Conservation (phyloP, 2,888 invertebrate genomes). For the Drosophila anceps region DNA sequence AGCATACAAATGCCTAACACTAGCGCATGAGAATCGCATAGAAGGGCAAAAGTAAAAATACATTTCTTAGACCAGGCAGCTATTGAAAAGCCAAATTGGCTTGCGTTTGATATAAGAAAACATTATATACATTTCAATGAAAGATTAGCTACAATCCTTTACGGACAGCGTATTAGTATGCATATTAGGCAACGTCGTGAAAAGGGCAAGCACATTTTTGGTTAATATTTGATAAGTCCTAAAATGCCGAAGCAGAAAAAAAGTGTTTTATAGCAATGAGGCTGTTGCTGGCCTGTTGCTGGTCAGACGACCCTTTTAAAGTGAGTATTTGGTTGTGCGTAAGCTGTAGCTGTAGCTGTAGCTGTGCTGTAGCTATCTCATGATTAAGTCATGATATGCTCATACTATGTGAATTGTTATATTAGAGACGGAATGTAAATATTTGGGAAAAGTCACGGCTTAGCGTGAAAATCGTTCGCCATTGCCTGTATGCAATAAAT, state of each 20-base stretch:
- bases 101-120: neutral
- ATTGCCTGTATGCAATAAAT: conserved; percentile 40
- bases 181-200: conserved; percentile 43
- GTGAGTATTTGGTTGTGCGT: conserved; percentile 4
- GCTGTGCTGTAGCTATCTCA: conserved; percentile 48
- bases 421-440: conserved; percentile 35
- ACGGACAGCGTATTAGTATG: conserved; percentile 31
- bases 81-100: conserved; percentile 6
- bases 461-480: conserved; percentile 41
- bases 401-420: conserved; percentile 12
- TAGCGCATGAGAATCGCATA: neutral
- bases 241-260: conserved; percentile 17
- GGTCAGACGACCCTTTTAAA: conserved; percentile 19
- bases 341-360: conserved; percentile 34
- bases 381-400: conserved; percentile 63
- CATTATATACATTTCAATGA: conserved; percentile 35
- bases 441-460: conserved; percentile 40
- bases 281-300: conserved; percentile 49
- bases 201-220: conserved; percentile 21
- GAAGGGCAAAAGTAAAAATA: neutral
- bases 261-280: conserved; percentile 28
- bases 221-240: conserved; percentile 51
- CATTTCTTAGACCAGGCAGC: neutral
- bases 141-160: conserved; percentile 48
- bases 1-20: neutral